These are phyloP conservation scores for Eutolmus rufibarbis DNA, from an alignment of 2,888 invertebrate genomes.

Conservation along the genomic window DNA sequence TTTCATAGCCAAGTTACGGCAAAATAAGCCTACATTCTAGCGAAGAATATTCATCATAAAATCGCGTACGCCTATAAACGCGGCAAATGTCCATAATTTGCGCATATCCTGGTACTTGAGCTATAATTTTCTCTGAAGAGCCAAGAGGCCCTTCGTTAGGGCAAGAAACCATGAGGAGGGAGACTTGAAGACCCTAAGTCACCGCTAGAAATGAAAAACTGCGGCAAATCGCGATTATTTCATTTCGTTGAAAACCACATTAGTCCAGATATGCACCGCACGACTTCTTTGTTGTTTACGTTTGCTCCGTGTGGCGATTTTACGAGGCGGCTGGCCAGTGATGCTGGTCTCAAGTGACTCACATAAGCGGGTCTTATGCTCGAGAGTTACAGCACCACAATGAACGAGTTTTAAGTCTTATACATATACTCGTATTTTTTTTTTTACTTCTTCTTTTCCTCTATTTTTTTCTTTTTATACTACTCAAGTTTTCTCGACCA, in stretches of 20 bases:
- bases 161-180: not conserved
- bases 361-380: constrained; percentile 9
- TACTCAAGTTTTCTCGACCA: constrained; percentile 21
- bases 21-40: not conserved
- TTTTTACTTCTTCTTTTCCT: not conserved
- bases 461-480: not conserved
- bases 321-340: not conserved
- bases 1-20: not conserved
- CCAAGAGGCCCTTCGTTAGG: not conserved
- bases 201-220: not conserved
- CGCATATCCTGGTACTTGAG: not conserved
- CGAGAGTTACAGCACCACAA: constrained; percentile 13
- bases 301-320: not conserved
- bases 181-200: not conserved
- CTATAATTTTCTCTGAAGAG: not conserved
- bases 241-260: not conserved
- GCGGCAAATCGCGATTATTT: not conserved
- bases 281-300: constrained; percentile 13
- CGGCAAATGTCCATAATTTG: not conserved
- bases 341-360: constrained; percentile 24
- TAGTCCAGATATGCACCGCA: constrained; percentile 13
- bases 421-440: not conserved
- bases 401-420: constrained; percentile 20
- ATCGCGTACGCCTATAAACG: not conserved
- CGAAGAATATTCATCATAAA: not conserved